These are phyloP conservation scores for Oncorhynchus tshawytscha DNA, from an alignment of 2,113 vertebrate genomes.

Conservation along the genomic window DNA sequence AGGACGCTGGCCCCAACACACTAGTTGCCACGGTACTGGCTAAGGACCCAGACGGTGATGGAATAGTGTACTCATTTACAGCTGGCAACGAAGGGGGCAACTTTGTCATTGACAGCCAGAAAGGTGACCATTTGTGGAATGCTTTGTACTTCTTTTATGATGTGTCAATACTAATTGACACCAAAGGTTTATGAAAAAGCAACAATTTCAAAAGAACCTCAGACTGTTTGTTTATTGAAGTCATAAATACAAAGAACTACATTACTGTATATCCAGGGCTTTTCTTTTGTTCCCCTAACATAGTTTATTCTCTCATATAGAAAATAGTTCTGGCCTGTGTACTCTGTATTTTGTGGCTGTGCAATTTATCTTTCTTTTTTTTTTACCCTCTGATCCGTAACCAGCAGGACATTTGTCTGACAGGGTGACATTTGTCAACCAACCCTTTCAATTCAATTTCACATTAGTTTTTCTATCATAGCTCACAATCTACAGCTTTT, in stretches of 20 bases:
- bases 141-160: background rate
- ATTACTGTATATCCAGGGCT: background rate
- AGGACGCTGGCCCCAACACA: slow-evolving; percentile 87
- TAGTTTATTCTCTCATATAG: slow-evolving; percentile 17
- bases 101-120: slow-evolving; percentile 86
- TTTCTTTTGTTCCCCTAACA: background rate
- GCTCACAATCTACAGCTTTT: slow-evolving; percentile 58
- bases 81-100: slow-evolving; percentile 83
- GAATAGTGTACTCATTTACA: slow-evolving; percentile 81
- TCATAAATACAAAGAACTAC: slow-evolving; percentile 47
- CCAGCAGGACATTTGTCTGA: slow-evolving; percentile 53
- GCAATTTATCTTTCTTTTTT: slow-evolving; percentile 67
- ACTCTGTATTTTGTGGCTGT: slow-evolving; percentile 41
- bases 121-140: slow-evolving; percentile 73
- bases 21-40: slow-evolving; percentile 85
- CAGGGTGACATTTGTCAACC: slow-evolving; percentile 70
- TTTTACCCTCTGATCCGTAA: slow-evolving; percentile 71
- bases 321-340: slow-evolving; percentile 25
- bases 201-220: slow-evolving; percentile 23
- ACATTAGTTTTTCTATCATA: slow-evolving; percentile 70
- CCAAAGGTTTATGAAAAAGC: slow-evolving; percentile 39
- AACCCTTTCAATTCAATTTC: slow-evolving; percentile 75
- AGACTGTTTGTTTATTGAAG: slow-evolving; percentile 27
- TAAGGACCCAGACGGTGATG: slow-evolving; percentile 87
- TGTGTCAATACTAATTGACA: background rate